Evolutionary conservation across 2,797 vertebrate species (phyloP), one percentile per base, ranked within the genome.

Genomic region (Pseudochaenichthys georgianus): DNA sequence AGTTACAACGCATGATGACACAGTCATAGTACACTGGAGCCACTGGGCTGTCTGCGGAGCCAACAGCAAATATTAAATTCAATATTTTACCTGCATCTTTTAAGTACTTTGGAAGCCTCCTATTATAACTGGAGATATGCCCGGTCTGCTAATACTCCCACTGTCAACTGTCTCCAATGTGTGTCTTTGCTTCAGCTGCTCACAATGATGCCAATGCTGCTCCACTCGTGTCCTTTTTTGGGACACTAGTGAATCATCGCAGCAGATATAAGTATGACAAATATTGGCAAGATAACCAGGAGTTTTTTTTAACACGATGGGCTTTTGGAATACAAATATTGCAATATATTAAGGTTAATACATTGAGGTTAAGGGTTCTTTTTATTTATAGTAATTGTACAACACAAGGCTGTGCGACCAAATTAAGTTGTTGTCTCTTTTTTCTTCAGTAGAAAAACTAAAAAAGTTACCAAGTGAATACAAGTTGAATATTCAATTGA

Each of bases 1-100:
- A 78, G 79, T 78, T 67, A 79, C 57, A 66, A 74, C 52, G 48
- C 69, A 72, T 43, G 68, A 78, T 64, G 73, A 73, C 85, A 64
- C 75, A 59, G 76, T 79, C n/a, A 38, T 31, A 70, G 65, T 72
- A 65, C 75, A 68, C 57, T 59, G 42, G 70, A 66, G 78, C 45
- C 3, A 5, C 55, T 41, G 61, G 28, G 74, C 42, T 41, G 64
- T 59, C 57, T 66, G 57, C 10, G 16, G 42, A 63, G 74, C 54
- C 55, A 63, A 43, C 55, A 61, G 28, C 63, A 16, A 23, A 41
- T 41, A 69, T 61, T 46, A 31, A 16, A 79, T 68, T 66, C 74
- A 78, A 38, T 75, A 67, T 53, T 58, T 84, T 50, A 82, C 82
- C 80, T 80, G 52, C 54, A 34, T 66, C 57, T 82, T 73, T 46